These are phyloP conservation scores for Drosophila pectinifera DNA, from an alignment of 1,140 invertebrate species.

Conservation along the genomic window DNA sequence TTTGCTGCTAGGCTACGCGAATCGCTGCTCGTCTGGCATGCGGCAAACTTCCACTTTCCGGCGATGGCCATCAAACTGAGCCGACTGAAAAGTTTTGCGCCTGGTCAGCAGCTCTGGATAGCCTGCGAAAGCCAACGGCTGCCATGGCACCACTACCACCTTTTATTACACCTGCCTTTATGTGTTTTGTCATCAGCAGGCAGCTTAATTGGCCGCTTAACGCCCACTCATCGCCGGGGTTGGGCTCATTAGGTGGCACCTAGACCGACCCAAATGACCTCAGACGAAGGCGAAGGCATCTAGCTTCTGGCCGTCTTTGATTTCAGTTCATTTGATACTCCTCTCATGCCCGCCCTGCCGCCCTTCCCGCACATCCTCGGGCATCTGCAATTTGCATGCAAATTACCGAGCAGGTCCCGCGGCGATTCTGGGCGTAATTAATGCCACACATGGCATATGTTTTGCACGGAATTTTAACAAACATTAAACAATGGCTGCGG, in stretches of 20 bases:
- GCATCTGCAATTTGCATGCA: constrained; percentile 43
- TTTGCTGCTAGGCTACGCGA: constrained; percentile 74
- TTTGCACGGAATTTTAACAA: constrained; percentile 29
- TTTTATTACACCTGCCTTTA: constrained; percentile 45
- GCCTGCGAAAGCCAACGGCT: constrained; percentile 40
- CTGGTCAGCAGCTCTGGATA: constrained; percentile 57
- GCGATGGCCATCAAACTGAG: constrained; percentile 53
- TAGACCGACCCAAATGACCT: constrained; percentile 14
- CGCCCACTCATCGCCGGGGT: constrained; percentile 39
- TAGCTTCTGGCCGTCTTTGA: constrained; percentile 23
- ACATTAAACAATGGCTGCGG: constrained; percentile 30
- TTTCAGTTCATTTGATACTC: constrained; percentile 42
- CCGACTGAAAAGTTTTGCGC: constrained; percentile 62
- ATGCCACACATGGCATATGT: constrained; percentile 35
- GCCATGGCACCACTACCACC: constrained; percentile 14
- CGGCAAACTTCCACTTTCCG: constrained; percentile 20
- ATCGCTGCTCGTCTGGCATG: constrained; percentile 40
- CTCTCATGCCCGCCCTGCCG: neutral
- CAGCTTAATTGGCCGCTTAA: constrained; percentile 73
- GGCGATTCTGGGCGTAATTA: constrained; percentile 52
- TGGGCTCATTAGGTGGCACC: constrained; percentile 55
- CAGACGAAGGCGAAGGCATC: neutral
- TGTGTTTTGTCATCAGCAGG: constrained; percentile 49
- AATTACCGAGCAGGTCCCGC: constrained; percentile 21
- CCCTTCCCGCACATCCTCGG: constrained; percentile 1